Evolutionary conservation across 2,888 invertebrate genomes (phyloP), one percentile per base, ranked within the genome.

Genomic region (Pollenia labialis): DNA sequence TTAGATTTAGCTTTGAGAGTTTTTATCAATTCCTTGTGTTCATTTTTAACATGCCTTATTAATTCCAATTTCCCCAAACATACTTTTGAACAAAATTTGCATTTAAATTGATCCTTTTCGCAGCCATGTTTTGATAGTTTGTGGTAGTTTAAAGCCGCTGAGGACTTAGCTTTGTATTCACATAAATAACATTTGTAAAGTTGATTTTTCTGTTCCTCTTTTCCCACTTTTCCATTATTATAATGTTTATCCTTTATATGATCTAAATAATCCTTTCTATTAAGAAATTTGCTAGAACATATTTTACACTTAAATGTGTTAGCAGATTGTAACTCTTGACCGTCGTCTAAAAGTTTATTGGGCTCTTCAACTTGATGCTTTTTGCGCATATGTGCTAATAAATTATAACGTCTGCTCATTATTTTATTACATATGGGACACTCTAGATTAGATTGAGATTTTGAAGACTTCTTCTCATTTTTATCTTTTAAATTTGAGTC

Each of bases 91-190:
- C 87, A 87, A 56, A 87, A 84, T 40, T 81, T 81, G 10, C 87
- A 87, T 48, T 87, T 87, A 32, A 81, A 87, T 69, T 87, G 84
- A 48, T 87, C 87, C 1, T 81, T 66, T 68, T 87, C 87, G 0
- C 77, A 54, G 2, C 83, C 80, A 69, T 87, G 87, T 14, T 84
- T 87, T 10, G 83, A 64, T 10, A 81, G 83, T 16, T 12, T 87
- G 23, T 87, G 86, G 54, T 83, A 83, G 42, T 81, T 76, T 60
- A 87, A 68, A 18, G 80, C 83, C 0, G 80, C 72, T 76, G 80
- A 64, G 3, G 72, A 83, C 42, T 60, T 76, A 3, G 83, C 71
- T 12, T 72, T 87, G 62, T 81, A 87, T 48, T 87, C 83, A 64
- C 86, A 87, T 9, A 60, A 72, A 42, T 54, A 66, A 32, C 86